phyloP scores from a whole-genome alignment of 2,113 vertebrate genomes.

The Montifringilla adamsi region DNA sequence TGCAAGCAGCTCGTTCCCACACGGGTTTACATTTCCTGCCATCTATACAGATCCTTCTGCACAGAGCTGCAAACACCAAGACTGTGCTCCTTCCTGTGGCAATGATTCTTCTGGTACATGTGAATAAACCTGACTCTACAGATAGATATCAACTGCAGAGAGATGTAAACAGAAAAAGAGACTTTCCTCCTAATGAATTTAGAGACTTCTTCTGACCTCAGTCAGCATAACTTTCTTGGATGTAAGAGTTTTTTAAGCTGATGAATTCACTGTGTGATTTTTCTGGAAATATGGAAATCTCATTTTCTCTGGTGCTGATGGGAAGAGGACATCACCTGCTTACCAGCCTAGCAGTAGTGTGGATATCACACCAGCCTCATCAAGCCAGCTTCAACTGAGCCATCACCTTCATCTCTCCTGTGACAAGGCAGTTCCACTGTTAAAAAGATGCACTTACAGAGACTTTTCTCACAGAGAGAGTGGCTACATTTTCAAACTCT shows the following conservation, averaged over 20 bases:
- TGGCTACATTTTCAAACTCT: neutral
- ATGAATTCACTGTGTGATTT: neutral
- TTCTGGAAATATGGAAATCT: neutral
- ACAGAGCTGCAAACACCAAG: neutral
- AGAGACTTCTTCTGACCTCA: neutral
- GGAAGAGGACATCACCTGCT: neutral
- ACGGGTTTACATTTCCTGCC: neutral
- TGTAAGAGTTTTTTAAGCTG: neutral
- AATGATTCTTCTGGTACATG: accelerated
- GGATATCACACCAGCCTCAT: neutral
- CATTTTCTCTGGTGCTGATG: neutral
- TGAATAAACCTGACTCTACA: neutral
- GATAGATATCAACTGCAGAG: neutral
- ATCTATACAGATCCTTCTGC: neutral
- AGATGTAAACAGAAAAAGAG: neutral
- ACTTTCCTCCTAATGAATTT: neutral
- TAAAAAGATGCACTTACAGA: neutral
- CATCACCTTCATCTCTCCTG: neutral
- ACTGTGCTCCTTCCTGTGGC: neutral
- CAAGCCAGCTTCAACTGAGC: neutral
- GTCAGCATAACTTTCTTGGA: neutral
- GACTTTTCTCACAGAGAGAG: neutral
- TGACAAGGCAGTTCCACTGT: neutral
- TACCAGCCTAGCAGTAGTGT: neutral
- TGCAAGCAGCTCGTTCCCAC: neutral